Conservation (phyloP, 2,113 vertebrate species). For the Balaeniceps rex region DNA sequence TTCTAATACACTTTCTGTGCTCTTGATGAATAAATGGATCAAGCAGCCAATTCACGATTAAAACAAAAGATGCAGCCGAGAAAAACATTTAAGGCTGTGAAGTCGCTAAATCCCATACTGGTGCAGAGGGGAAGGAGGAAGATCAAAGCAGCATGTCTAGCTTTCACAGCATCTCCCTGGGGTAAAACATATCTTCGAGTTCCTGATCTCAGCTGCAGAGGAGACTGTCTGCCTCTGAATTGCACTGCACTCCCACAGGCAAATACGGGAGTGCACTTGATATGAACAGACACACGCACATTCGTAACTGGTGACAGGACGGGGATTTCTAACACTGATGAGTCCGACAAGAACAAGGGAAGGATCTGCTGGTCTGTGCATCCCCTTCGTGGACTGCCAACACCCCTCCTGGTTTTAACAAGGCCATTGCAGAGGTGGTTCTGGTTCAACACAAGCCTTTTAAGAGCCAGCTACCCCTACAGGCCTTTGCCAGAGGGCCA, state of each 20-base stretch:
- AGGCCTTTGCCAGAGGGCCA: neutral
- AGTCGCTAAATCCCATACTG: neutral
- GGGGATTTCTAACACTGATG: neutral
- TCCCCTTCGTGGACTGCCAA: neutral
- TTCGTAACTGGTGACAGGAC: neutral
- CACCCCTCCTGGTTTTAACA: neutral
- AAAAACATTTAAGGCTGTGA: neutral
- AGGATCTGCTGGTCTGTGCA: neutral
- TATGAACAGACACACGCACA: fast-evolving
- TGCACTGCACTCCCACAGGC: neutral
- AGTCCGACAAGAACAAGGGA: neutral
- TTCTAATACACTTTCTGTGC: neutral
- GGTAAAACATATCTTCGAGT: neutral
- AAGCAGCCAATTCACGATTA: neutral
- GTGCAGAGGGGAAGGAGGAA: neutral
- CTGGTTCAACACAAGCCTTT: neutral
- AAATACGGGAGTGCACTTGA: fast-evolving
- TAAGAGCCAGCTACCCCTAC: neutral
- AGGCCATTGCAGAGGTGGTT: neutral
- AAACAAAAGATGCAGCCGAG: neutral
- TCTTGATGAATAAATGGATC: neutral
- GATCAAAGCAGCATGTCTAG: neutral
- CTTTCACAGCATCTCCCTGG: neutral
- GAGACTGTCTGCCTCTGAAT: neutral
- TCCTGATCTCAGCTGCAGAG: neutral